Evolutionary conservation across 2,797 vertebrate species (phyloP).

Genomic region (Xyrichtys novacula): DNA sequence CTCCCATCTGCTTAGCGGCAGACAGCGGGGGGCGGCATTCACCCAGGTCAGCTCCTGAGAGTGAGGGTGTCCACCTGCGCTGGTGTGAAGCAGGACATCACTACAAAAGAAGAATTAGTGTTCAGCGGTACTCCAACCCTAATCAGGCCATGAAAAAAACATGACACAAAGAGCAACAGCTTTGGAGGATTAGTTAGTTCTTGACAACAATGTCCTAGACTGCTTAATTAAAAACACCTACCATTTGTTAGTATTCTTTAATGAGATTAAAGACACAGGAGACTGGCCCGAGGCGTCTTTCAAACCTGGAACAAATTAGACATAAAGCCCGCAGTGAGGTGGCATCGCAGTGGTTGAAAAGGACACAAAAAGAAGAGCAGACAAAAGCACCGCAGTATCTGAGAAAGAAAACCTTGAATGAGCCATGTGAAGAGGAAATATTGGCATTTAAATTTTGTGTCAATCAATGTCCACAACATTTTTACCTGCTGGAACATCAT

Average conservation of each 20-base stretch:
- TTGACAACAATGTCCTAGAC: conserved; percentile 14
- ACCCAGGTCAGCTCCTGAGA: conserved; percentile 18
- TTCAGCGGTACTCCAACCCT: conserved; percentile 6
- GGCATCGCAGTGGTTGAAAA: conserved; percentile 6
- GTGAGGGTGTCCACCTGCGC: conserved; percentile 19
- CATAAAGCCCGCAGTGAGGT: background rate
- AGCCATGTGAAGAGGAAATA: background rate
- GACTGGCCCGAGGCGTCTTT: conserved; percentile 13
- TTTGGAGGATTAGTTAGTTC: conserved; percentile 8
- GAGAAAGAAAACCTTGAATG: conserved; percentile 3
- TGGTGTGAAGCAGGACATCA: conserved; percentile 16
- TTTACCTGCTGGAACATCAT: background rate
- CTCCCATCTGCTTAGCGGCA: conserved; percentile 47
- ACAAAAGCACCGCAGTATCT: background rate
- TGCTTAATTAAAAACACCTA: conserved; percentile 15
- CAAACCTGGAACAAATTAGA: conserved; percentile 29
- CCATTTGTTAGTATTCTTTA: conserved; percentile 12
- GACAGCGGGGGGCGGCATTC: conserved; percentile 7
- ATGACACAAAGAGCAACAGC: background rate
- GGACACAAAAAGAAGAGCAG: background rate
- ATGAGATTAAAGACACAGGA: conserved; percentile 8
- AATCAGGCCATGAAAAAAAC: conserved; percentile 6
- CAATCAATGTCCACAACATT: background rate
- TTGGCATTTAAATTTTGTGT: background rate
- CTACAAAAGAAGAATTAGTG: conserved; percentile 1